Percentiles rank a stretch among this genome's conserved stretches.
Conservation (phyloP, 2,797 vertebrate species). For the Podargus strigoides region DNA sequence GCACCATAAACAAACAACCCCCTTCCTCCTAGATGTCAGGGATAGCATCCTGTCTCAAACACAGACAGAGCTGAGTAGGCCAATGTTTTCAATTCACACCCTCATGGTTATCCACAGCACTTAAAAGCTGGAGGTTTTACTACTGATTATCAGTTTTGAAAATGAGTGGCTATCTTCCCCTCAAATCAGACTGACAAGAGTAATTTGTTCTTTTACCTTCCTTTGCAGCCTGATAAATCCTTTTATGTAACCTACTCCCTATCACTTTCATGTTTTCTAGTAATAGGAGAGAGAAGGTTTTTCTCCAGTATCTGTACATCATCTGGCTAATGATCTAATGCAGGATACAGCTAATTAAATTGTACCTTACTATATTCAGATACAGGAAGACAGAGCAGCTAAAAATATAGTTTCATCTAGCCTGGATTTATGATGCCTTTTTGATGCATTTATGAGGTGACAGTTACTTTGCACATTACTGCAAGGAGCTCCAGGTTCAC, state of each 20-base stretch:
- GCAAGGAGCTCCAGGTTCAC: not conserved
- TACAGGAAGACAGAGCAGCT: not conserved
- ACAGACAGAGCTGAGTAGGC: not conserved
- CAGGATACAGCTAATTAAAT: not conserved
- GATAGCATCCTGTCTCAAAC: not conserved
- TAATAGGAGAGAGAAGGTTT: not conserved
- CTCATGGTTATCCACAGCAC: not conserved
- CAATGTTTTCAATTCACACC: not conserved
- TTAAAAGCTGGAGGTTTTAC: not conserved
- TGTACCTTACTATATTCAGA: not conserved
- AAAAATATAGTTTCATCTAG: not conserved
- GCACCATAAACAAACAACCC: not conserved
- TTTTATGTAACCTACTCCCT: not conserved
- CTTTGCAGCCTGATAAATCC: not conserved
- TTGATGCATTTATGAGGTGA: no score
- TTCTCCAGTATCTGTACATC: accelerated
- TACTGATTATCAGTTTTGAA: not conserved
- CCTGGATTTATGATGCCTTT: no score
- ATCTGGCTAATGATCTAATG: not conserved
- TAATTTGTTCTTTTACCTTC: not conserved
- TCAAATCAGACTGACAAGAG: not conserved
- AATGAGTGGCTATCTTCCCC: not conserved
- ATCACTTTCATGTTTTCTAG: not conserved
- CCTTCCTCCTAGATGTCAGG: not conserved
- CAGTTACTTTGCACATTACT: not conserved